These are phyloP conservation scores for Numida meleagris DNA, from an alignment of 2,113 vertebrate species.

Conservation along the genomic window DNA sequence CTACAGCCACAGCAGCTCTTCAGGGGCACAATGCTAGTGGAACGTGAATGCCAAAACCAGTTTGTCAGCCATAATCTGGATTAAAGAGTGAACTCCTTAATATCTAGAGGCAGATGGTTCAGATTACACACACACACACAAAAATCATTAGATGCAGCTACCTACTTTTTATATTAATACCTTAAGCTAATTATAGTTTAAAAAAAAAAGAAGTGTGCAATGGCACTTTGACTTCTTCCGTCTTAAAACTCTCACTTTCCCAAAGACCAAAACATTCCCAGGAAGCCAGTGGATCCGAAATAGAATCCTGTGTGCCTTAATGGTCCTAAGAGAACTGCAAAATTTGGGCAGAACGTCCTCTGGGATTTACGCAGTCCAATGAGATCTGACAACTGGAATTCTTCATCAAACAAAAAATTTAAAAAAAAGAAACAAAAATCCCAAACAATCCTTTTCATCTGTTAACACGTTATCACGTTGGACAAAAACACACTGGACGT, in stretches of 20 bases:
- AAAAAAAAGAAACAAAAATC: not conserved
- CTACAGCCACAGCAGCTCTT: constrained; percentile 74
- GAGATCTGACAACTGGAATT: constrained; percentile 2
- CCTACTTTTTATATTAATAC: constrained; percentile 76
- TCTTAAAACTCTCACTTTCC: not conserved
- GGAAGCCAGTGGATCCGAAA: not conserved
- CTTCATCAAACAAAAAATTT: constrained; percentile 22
- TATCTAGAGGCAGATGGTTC: constrained; percentile 90
- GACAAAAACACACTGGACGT: not conserved
- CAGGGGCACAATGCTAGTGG: constrained; percentile 82
- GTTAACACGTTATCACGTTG: not conserved
- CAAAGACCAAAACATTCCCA: not conserved
- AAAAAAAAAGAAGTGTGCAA: not conserved
- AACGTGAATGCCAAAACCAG: constrained; percentile 80
- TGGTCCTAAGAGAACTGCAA: not conserved
- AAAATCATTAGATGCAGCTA: constrained; percentile 74
- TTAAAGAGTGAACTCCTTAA: constrained; percentile 87
- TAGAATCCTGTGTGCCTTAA: not conserved
- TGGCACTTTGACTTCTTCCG: not conserved
- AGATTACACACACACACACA: constrained; percentile 71
- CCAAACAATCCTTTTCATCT: not conserved
- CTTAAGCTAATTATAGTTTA: constrained; percentile 72
- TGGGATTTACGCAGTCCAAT: not conserved
- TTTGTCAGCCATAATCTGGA: constrained; percentile 92
- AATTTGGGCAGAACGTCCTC: not conserved